These are phyloP conservation scores for Triops longicaudatus DNA, from an alignment of 1,140 invertebrate genomes.

Conservation along the genomic window DNA sequence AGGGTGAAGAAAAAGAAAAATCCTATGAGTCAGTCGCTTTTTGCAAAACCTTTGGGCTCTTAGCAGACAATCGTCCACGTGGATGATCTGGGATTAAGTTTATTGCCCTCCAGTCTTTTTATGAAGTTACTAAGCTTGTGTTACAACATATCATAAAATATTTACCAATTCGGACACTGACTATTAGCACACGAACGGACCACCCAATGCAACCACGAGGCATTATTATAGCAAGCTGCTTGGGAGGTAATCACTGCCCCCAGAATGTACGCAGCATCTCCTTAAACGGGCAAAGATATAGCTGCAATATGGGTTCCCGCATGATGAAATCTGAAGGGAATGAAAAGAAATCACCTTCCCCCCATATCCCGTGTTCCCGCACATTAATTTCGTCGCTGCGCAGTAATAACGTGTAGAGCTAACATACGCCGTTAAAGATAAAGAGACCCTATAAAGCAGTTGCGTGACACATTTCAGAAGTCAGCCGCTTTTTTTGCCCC, in stretches of 20 bases:
- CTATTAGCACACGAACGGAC: slow-evolving; percentile 8
- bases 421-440: slow-evolving; percentile 8
- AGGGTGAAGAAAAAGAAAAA: too few species aligned
- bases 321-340: background rate
- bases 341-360: background rate
- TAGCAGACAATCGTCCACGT: too few species aligned
- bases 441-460: background rate
- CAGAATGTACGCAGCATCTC: background rate
- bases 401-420: background rate
- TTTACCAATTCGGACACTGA: background rate
- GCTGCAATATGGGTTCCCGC: background rate
- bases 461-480: background rate
- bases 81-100: too few species aligned
- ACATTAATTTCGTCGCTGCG: background rate
- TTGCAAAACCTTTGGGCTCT: too few species aligned
- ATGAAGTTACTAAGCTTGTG: background rate
- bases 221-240: background rate
- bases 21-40: too few species aligned
- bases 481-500: background rate
- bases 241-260: background rate
- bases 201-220: slow-evolving; percentile 9
- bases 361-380: background rate
- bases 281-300: background rate
- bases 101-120: too few species aligned
- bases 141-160: background rate